These are phyloP conservation scores for Holocentrus rufus DNA, from an alignment of 2,797 vertebrate species.

Conservation along the genomic window DNA sequence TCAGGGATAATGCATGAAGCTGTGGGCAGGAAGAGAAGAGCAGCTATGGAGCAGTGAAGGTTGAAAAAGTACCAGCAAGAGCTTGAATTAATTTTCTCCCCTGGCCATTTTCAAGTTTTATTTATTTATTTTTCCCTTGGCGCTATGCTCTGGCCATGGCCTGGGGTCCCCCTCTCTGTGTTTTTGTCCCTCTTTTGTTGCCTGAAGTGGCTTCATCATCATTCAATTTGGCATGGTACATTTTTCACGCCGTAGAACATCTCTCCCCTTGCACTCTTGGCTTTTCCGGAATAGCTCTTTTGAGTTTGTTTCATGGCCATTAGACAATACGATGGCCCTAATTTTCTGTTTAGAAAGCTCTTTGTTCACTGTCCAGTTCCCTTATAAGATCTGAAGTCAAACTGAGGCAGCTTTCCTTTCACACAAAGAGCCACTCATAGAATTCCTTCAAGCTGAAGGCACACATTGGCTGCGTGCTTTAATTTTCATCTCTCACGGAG, in stretches of 20 bases:
- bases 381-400: background rate
- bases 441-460: background rate
- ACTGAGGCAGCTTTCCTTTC: background rate
- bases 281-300: background rate
- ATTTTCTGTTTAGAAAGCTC: conserved; percentile 3
- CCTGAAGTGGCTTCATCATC: conserved; percentile 19
- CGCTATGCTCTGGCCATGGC: background rate
- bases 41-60: too few species aligned
- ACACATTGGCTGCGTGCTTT: background rate
- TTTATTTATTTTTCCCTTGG: background rate
- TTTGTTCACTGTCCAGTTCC: background rate
- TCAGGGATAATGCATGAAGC: too few species aligned
- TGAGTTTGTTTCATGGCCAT: conserved; percentile 9
- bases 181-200: conserved; percentile 1
- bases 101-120: too few species aligned
- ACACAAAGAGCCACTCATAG: background rate
- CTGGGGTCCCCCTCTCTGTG: background rate
- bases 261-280: background rate
- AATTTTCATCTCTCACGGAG: background rate
- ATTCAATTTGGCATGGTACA: conserved; percentile 6
- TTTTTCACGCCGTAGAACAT: background rate
- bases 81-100: too few species aligned
- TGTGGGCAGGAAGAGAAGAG: too few species aligned
- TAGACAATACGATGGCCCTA: background rate
- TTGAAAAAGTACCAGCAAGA: too few species aligned